These are phyloP conservation scores for Furcifer pardalis DNA, from an alignment of 2,797 vertebrate species.

Conservation along the genomic window DNA sequence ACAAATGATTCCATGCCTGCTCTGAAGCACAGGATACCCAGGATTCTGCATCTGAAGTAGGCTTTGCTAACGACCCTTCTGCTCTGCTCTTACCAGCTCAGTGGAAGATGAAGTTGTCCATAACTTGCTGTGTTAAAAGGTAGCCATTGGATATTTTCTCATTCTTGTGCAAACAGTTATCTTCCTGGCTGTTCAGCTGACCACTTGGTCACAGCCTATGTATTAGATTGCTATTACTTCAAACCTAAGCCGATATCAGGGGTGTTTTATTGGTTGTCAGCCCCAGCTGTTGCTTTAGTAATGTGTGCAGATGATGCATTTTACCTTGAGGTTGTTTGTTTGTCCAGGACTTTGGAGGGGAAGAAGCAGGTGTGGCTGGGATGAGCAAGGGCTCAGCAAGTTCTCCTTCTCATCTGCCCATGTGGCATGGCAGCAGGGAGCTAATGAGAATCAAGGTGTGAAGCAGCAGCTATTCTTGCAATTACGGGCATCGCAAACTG, in stretches of 20 bases:
- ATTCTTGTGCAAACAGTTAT: too few species aligned
- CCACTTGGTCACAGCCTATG: too few species aligned
- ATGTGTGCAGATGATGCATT: neutral
- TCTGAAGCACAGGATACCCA: neutral
- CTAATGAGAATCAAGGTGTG: conserved; percentile 77
- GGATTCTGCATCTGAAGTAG: neutral
- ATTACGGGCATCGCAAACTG: conserved; percentile 66
- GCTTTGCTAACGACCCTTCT: neutral
- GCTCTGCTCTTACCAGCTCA: neutral
- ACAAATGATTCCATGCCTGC: neutral
- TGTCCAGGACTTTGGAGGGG: neutral
- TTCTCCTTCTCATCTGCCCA: conserved; percentile 68
- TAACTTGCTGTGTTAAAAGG: neutral
- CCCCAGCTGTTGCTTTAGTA: neutral
- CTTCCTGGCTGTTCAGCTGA: neutral
- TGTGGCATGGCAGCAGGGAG: conserved; percentile 62
- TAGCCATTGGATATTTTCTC: neutral
- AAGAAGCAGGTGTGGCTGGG: neutral
- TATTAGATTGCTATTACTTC: neutral
- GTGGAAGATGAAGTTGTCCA: neutral
- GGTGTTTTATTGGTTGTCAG: neutral
- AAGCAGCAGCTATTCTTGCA: conserved; percentile 67
- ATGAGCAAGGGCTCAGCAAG: conserved; percentile 5
- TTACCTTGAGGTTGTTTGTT: neutral
- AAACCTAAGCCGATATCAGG: neutral